These are phyloP conservation scores for Gymnorhina tibicen DNA, from an alignment of 2,113 vertebrate genomes.

Conservation along the genomic window DNA sequence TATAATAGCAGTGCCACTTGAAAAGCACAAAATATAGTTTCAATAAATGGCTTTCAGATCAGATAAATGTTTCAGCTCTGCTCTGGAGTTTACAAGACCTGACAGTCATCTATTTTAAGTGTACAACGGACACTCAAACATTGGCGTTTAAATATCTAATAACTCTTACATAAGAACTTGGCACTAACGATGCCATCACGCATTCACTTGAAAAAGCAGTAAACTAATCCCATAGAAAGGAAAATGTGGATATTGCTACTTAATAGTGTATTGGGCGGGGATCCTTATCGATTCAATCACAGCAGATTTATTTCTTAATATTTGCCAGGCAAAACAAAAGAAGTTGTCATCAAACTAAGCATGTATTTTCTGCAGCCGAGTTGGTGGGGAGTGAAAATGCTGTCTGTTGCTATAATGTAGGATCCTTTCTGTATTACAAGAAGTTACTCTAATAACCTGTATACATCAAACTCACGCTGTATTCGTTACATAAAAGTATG, in stretches of 20 bases:
- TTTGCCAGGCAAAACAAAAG: not conserved
- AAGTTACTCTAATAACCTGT: not conserved
- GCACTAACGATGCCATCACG: not conserved
- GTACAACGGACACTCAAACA: not conserved
- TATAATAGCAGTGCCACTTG: not conserved
- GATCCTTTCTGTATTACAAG: not conserved
- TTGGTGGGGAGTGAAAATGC: not conserved
- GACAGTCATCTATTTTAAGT: conserved; percentile 42
- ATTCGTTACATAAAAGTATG: not conserved
- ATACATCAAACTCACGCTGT: not conserved
- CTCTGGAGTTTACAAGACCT: conserved; percentile 18
- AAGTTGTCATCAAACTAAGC: not conserved
- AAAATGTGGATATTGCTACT: not conserved
- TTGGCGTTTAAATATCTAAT: conserved; percentile 38
- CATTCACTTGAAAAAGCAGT: not conserved
- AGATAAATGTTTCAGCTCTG: not conserved
- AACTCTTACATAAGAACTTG: conserved; percentile 20
- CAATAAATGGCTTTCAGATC: conserved; percentile 55
- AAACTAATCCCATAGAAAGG: not conserved
- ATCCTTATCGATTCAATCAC: not conserved
- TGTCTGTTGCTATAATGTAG: not conserved
- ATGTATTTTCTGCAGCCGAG: not conserved
- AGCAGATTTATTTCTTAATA: not conserved
- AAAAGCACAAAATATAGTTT: conserved; percentile 31
- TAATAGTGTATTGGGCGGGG: not conserved